These are phyloP conservation scores for Diarsia rubi DNA, from an alignment of 2,888 invertebrate species.

Conservation along the genomic window DNA sequence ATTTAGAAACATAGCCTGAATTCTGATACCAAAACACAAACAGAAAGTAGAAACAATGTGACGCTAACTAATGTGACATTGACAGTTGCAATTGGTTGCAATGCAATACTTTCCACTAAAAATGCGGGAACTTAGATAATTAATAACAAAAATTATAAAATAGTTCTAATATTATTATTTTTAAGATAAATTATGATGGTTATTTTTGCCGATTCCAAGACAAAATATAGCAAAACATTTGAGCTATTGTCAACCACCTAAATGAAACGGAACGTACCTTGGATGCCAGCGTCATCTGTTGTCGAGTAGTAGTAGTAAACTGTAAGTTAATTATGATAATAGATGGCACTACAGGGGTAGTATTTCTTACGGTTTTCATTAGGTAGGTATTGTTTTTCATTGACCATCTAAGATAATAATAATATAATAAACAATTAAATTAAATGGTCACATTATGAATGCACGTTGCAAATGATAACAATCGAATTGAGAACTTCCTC, in stretches of 20 bases:
- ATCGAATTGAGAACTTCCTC: no score
- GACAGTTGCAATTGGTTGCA: no score
- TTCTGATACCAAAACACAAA: constrained; percentile 30
- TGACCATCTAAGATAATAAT: neutral
- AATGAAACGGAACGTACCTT: neutral
- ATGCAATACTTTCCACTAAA: neutral
- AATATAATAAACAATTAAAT: neutral
- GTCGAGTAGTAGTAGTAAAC: constrained; percentile 22
- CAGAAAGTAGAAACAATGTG: constrained; percentile 23
- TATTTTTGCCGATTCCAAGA: neutral
- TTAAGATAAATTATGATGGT: neutral
- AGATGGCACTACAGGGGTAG: constrained; percentile 22
- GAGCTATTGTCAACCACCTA: neutral
- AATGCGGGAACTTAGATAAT: neutral
- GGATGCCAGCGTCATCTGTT: constrained; percentile 14
- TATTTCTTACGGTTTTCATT: neutral
- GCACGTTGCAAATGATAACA: neutral
- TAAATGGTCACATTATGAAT: neutral
- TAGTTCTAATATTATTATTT: neutral
- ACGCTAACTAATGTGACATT: constrained; percentile 29
- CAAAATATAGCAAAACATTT: neutral
- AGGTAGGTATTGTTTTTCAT: no score
- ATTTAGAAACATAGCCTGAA: constrained; percentile 1
- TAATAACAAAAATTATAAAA: neutral
- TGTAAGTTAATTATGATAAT: neutral